These are phyloP conservation scores for Antigone vipio DNA, from an alignment of 2,113 vertebrate genomes.

Conservation along the genomic window DNA sequence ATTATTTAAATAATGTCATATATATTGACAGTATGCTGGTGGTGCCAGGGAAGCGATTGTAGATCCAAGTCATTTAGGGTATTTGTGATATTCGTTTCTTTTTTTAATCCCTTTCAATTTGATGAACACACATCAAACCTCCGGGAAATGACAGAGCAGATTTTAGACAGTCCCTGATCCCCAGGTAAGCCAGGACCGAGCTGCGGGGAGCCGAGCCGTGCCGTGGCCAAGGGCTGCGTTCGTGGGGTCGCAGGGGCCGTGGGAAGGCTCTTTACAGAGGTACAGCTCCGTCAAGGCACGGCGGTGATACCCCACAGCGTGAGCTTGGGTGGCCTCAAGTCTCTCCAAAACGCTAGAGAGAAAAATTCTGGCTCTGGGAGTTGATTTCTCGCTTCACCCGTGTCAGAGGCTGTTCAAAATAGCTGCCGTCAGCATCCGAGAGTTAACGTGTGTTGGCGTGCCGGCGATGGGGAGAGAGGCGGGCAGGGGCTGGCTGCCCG, in stretches of 20 bases:
- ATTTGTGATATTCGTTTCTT: background rate
- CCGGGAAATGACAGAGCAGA: background rate
- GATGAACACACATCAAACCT: background rate
- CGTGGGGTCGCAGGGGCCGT: background rate
- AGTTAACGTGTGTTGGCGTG: background rate
- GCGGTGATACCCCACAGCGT: background rate
- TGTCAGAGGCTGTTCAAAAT: background rate
- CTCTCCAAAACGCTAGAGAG: background rate
- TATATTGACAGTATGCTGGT: background rate
- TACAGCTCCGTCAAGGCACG: background rate
- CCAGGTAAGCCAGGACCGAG: background rate
- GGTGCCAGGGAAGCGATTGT: background rate
- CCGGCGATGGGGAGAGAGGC: rapidly evolving
- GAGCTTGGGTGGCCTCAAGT: background rate
- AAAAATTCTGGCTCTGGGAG: background rate
- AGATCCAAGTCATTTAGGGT: background rate
- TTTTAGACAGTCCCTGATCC: background rate
- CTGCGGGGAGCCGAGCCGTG: background rate
- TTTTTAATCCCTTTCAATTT: background rate
- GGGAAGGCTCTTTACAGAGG: background rate
- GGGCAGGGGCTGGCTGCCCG: background rate
- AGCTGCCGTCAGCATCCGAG: background rate
- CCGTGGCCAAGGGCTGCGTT: background rate
- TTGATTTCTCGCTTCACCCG: background rate
- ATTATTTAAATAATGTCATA: background rate